Percentiles rank a stretch among this genome's conserved stretches.
Conservation (phyloP, 2,888 invertebrate species). For the Baccha elongata region DNA sequence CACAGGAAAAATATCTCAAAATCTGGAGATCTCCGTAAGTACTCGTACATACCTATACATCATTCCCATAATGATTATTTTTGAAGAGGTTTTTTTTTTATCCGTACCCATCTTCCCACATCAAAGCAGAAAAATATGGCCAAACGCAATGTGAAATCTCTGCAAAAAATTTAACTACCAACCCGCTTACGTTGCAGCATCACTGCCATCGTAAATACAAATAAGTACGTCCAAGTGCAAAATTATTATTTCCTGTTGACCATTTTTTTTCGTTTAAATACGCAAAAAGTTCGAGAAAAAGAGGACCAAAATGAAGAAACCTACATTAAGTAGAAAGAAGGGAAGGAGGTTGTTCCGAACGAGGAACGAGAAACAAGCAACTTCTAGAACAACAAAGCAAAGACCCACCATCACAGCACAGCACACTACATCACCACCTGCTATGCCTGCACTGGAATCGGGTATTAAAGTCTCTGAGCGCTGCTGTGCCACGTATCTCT, state of each 20-base stretch:
- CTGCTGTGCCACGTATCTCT: conserved; percentile 55
- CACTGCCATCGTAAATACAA: conserved; percentile 9
- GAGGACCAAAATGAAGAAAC: conserved; percentile 23
- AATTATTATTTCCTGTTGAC: conserved; percentile 74
- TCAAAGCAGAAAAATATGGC: conserved; percentile 36
- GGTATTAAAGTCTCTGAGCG: conserved; percentile 4
- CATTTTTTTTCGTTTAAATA: conserved; percentile 56
- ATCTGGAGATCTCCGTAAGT: conserved; percentile 30
- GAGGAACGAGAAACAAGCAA: conserved; percentile 11
- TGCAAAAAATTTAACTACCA: conserved; percentile 3
- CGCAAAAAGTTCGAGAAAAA: conserved; percentile 33
- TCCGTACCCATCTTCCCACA: conserved; percentile 51
- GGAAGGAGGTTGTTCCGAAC: not conserved
- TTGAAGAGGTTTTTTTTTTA: conserved; percentile 2
- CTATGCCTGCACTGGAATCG: conserved; percentile 55
- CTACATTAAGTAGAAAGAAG: not conserved
- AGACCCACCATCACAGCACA: conserved; percentile 55
- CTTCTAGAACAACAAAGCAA: conserved; percentile 60
- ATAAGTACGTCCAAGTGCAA: conserved; percentile 62
- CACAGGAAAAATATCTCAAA: conserved; percentile 49
- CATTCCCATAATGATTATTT: conserved; percentile 52
- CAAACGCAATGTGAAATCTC: conserved; percentile 57
- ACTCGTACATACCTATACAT: not conserved
- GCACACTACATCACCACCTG: conserved; percentile 56
- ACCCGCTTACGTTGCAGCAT: not conserved